These are phyloP conservation scores for Leptogaster cylindrica DNA, from an alignment of 2,888 invertebrate species.

Conservation along the genomic window DNA sequence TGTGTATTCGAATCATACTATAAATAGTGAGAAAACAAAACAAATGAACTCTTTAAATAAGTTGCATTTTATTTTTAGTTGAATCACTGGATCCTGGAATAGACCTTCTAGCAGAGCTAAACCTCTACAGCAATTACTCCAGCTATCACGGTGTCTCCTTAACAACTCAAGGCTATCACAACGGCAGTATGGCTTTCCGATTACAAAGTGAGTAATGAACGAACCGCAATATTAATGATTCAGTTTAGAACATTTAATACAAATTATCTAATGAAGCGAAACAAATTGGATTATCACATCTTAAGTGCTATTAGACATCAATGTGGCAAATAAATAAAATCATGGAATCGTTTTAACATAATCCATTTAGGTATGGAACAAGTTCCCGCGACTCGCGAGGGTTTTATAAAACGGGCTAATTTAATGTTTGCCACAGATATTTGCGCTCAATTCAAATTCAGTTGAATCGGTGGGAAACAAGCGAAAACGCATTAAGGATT, in stretches of 20 bases:
- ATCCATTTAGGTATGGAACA: not conserved
- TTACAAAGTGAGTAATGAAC: conserved; percentile 45
- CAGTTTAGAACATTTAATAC: not conserved
- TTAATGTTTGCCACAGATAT: too few species aligned
- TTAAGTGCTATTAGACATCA: conserved; percentile 23
- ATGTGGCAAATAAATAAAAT: not conserved
- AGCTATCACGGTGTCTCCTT: conserved; percentile 72
- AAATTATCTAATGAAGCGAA: conserved; percentile 3
- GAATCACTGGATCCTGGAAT: conserved; percentile 68
- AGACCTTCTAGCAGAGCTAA: conserved; percentile 80
- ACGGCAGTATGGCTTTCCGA: conserved; percentile 47
- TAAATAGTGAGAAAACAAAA: not conserved
- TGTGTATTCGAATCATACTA: not conserved
- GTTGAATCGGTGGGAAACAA: too few species aligned
- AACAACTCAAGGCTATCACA: conserved; percentile 61
- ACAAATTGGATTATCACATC: conserved; percentile 19
- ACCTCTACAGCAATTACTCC: conserved; percentile 77
- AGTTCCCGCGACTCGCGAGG: too few species aligned
- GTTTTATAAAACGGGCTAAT: too few species aligned
- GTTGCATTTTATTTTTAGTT: conserved; percentile 69
- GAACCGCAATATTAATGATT: not conserved
- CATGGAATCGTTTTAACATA: conserved; percentile 10
- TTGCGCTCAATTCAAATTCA: too few species aligned
- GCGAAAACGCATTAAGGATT: too few species aligned
- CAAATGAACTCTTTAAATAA: too few species aligned